phyloP scores from a whole-genome alignment of 2,797 vertebrate species.

The Sebastes iracundus region DNA sequence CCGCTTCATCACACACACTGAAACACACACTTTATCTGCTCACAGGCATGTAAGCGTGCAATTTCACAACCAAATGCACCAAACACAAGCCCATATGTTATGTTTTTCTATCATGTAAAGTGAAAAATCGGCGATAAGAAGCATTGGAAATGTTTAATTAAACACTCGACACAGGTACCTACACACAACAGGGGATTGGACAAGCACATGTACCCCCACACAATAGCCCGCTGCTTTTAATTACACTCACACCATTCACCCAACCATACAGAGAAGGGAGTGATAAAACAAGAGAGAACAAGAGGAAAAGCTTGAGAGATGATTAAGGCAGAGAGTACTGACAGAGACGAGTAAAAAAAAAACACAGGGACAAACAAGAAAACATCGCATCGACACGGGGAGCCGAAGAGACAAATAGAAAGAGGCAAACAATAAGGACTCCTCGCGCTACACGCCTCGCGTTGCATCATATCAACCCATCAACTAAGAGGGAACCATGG shows the following conservation, averaged over 20 bases:
- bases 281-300: slow-evolving; percentile 26
- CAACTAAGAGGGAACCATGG: slow-evolving; percentile 24
- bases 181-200: slow-evolving; percentile 57
- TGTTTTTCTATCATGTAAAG: slow-evolving; percentile 10
- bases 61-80: slow-evolving; percentile 17
- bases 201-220: slow-evolving; percentile 43
- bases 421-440: slow-evolving; percentile 40
- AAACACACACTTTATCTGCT: neutral
- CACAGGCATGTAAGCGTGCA: neutral
- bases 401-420: slow-evolving; percentile 25
- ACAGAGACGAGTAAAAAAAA: slow-evolving; percentile 16
- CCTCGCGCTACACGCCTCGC: neutral
- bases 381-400: slow-evolving; percentile 8
- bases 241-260: slow-evolving; percentile 59
- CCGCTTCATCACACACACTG: slow-evolving; percentile 39
- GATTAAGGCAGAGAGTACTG: slow-evolving; percentile 35
- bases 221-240: slow-evolving; percentile 71
- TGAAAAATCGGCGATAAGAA: slow-evolving; percentile 4
- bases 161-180: slow-evolving; percentile 48
- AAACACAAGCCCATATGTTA: neutral
- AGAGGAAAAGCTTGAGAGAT: slow-evolving; percentile 25
- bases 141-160: slow-evolving; percentile 50
- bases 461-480: slow-evolving; percentile 45
- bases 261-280: slow-evolving; percentile 28
- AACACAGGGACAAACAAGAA: slow-evolving; percentile 16